Conservation (phyloP, 35 echinoderm and acorn worm genomes). For the Apostichopus californicus region DNA sequence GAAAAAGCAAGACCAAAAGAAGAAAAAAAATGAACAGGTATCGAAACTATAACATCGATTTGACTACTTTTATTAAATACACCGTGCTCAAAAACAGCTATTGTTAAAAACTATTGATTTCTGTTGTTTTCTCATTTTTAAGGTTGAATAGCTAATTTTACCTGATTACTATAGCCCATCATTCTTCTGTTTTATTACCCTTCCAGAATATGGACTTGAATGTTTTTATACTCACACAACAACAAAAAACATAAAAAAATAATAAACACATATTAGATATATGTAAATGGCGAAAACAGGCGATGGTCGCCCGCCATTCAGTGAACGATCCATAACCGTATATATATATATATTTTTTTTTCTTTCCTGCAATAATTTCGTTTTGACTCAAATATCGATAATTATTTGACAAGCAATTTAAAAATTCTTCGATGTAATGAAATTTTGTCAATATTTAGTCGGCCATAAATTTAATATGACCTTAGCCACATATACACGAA, state of each 20-base stretch:
- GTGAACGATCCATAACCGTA: no score
- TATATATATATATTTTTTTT: no score
- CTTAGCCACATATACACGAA: neutral
- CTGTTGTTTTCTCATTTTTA: neutral
- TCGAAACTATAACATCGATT: no score
- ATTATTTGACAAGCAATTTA: constrained; percentile 12
- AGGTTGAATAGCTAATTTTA: neutral
- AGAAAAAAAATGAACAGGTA: no score
- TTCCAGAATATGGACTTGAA: neutral
- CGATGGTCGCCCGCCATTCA: no score
- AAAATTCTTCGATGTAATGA: neutral
- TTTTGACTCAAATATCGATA: neutral
- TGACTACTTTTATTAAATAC: no score
- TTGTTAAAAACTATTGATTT: neutral
- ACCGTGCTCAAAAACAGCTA: neutral
- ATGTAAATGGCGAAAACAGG: no score
- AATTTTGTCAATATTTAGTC: constrained; percentile 9
- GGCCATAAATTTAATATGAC: neutral
- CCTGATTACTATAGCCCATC: neutral
- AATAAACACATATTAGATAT: no score
- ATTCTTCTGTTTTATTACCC: neutral
- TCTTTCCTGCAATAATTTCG: neutral
- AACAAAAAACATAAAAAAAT: no score
- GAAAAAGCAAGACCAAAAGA: no score
- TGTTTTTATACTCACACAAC: neutral